Evolutionary conservation across 2,888 invertebrate genomes (phyloP).

Genomic region (Philaethria dido): DNA sequence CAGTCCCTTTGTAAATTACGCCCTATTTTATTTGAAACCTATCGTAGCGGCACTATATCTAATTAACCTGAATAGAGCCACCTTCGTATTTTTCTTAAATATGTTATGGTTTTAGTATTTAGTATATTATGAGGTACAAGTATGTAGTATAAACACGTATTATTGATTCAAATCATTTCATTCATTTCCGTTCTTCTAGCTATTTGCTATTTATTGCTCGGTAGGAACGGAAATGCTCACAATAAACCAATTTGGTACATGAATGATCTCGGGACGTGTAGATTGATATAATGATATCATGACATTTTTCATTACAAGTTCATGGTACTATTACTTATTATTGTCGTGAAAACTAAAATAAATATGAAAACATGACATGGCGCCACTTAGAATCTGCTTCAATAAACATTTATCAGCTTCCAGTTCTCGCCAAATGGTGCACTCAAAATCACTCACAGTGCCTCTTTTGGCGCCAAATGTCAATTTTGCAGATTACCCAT

Average conservation of each 20-base stretch:
- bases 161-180: constrained; percentile 27
- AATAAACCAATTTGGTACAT: constrained; percentile 38
- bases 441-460: constrained; percentile 63
- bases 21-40: too few relatives aligned
- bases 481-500: constrained; percentile 73
- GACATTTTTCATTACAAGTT: constrained; percentile 21
- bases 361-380: constrained; percentile 44
- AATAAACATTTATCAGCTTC: constrained; percentile 67
- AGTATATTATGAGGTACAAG: neutral
- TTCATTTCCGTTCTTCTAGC: constrained; percentile 32
- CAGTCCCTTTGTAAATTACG: too few relatives aligned
- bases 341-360: constrained; percentile 18
- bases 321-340: neutral
- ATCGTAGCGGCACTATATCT: too few relatives aligned
- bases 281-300: constrained; percentile 14
- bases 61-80: too few relatives aligned
- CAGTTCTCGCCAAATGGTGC: constrained; percentile 64
- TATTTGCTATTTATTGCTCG: constrained; percentile 29
- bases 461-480: constrained; percentile 74
- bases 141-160: too few relatives aligned
- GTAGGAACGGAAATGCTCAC: constrained; percentile 34
- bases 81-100: neutral
- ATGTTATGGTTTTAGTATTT: neutral
- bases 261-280: constrained; percentile 27
- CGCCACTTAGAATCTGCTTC: constrained; percentile 59